Evolutionary conservation across 1,140 invertebrate species (phyloP).

Genomic region (Stegodyphus mimosarum): DNA sequence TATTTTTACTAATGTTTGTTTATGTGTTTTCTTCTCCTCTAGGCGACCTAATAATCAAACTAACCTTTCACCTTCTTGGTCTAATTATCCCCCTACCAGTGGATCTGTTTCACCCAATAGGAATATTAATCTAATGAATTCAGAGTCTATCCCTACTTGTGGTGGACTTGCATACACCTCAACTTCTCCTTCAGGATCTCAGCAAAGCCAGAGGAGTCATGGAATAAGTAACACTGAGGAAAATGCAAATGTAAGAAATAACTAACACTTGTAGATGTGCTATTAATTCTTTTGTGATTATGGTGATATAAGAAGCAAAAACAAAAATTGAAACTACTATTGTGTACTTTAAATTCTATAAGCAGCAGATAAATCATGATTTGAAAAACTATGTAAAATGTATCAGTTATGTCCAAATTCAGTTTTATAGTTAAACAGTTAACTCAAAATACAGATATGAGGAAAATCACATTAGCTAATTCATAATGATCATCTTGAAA

Average conservation of each 20-base stretch:
- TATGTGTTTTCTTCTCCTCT: neutral
- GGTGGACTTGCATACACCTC: constrained; percentile 21
- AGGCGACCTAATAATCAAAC: constrained; percentile 31
- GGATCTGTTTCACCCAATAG: constrained; percentile 51
- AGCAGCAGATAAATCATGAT: too few relatives aligned
- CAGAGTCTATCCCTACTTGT: constrained; percentile 17
- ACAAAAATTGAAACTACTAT: too few relatives aligned
- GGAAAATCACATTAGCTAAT: too few relatives aligned
- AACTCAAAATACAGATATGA: too few relatives aligned
- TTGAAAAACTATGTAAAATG: too few relatives aligned
- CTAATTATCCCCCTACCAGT: constrained; percentile 22
- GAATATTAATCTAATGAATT: constrained; percentile 21
- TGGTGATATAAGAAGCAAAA: too few relatives aligned
- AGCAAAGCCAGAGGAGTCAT: constrained; percentile 43
- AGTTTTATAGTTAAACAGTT: too few relatives aligned
- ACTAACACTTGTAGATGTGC: neutral
- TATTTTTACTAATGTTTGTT: neutral
- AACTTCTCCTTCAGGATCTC: constrained; percentile 48
- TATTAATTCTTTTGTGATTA: too few relatives aligned
- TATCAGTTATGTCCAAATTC: too few relatives aligned
- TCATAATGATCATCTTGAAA: too few relatives aligned
- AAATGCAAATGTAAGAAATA: constrained; percentile 12
- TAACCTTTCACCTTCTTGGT: constrained; percentile 43
- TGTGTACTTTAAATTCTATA: too few relatives aligned
- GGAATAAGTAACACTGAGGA: neutral